phyloP scores from a whole-genome alignment of 2,113 vertebrate species.

The Propithecus coquereli region DNA sequence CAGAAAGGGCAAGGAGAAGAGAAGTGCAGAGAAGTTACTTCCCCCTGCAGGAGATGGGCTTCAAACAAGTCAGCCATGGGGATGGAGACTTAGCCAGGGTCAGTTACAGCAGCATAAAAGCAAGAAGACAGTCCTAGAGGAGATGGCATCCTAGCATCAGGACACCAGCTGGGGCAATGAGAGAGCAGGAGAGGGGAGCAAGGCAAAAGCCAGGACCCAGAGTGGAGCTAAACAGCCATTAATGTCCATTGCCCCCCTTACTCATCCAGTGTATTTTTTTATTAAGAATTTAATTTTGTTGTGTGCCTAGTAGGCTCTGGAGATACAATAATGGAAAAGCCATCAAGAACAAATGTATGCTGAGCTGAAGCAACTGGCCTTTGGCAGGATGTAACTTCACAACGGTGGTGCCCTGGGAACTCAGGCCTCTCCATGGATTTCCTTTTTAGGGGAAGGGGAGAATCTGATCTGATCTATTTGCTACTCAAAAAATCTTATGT shows the following conservation, averaged over 20 bases:
- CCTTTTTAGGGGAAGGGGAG: no score
- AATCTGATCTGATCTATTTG: no score
- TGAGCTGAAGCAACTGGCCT: not conserved
- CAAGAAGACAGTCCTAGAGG: not conserved
- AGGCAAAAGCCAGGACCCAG: not conserved
- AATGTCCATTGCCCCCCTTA: not conserved
- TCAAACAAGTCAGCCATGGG: not conserved
- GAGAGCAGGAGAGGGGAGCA: not conserved
- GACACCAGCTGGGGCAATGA: not conserved
- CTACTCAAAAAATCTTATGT: no score
- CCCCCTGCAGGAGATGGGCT: no score
- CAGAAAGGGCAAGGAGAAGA: not conserved
- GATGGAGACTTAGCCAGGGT: not conserved
- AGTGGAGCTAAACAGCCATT: not conserved
- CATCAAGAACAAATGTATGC: not conserved
- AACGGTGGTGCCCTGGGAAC: not conserved
- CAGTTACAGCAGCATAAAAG: not conserved
- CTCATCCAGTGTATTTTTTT: not conserved
- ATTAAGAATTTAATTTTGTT: not conserved
- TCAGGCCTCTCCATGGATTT: not conserved
- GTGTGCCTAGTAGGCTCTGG: not conserved
- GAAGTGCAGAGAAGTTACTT: not conserved
- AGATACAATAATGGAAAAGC: not conserved
- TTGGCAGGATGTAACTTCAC: not conserved
- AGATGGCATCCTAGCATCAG: not conserved